Evolutionary conservation across 2,113 vertebrate species (phyloP).

Genomic region (Panurus biarmicus): DNA sequence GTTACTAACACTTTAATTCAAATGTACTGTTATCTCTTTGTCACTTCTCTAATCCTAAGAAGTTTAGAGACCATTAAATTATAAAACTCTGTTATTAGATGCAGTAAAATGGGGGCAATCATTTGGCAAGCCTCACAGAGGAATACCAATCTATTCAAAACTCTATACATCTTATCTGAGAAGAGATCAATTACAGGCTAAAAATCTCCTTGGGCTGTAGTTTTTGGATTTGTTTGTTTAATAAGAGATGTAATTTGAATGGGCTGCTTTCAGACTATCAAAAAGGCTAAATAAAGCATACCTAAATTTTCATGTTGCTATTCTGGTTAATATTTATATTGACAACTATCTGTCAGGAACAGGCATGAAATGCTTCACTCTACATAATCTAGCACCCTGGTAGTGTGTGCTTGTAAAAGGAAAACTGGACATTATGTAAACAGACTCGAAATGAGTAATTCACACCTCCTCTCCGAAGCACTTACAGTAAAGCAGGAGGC

Average conservation of each 20-base stretch:
- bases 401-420: not conserved
- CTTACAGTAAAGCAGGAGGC: not conserved
- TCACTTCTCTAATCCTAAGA: not conserved
- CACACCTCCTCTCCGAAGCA: not conserved
- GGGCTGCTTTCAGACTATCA: slow-evolving; percentile 14
- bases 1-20: not conserved
- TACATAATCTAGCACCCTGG: not conserved
- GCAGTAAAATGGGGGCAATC: not conserved
- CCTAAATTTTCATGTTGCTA: not conserved
- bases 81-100: not conserved
- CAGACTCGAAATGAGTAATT: not conserved
- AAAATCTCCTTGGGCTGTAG: slow-evolving; percentile 8
- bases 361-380: not conserved
- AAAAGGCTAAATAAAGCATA: slow-evolving; percentile 28
- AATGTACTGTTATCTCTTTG: not conserved
- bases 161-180: slow-evolving; percentile 13
- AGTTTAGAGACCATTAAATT: not conserved
- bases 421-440: not conserved
- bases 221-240: not conserved
- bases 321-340: not conserved
- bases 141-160: not conserved
- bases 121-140: slow-evolving; percentile 13
- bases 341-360: not conserved
- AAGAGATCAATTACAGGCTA: slow-evolving; percentile 7
- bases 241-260: not conserved